A percentile compares a stretch with the other conserved stretches of the same genome.
phyloP scores from a whole-genome alignment of 2,888 invertebrate genomes.

The Netelia melanura region DNA sequence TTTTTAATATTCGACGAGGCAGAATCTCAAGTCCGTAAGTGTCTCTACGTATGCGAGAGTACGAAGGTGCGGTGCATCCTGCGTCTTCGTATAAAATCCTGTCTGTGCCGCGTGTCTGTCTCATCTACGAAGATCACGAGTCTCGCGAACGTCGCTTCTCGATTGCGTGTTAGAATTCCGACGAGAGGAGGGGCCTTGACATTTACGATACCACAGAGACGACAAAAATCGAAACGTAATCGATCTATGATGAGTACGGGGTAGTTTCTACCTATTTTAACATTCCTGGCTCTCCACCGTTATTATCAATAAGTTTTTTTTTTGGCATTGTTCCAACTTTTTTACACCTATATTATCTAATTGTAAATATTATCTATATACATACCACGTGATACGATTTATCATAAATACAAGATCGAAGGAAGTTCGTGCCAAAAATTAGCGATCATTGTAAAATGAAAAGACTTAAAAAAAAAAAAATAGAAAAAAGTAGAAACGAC shows the following conservation, averaged over 20 bases:
- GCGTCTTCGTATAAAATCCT: conserved; percentile 24
- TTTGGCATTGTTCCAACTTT: neutral
- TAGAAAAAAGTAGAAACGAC: conserved; percentile 71
- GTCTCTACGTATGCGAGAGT: conserved; percentile 3
- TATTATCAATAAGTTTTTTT: neutral
- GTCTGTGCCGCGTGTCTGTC: conserved; percentile 55
- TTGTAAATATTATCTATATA: too few relatives aligned
- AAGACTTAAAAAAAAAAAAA: conserved; percentile 61
- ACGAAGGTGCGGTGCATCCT: conserved; percentile 56
- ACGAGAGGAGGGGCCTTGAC: conserved; percentile 78
- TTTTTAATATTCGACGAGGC: conserved; percentile 56
- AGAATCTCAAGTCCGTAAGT: conserved; percentile 20
- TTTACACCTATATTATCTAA: too few relatives aligned
- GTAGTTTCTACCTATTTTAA: conserved; percentile 7
- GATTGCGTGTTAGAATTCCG: conserved; percentile 77
- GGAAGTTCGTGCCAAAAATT: conserved; percentile 27
- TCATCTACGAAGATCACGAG: conserved; percentile 27
- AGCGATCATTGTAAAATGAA: neutral
- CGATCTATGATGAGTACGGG: conserved; percentile 76
- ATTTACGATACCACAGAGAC: conserved; percentile 77
- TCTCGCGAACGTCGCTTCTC: conserved; percentile 68
- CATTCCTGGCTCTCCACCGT: neutral
- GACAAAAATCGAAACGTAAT: conserved; percentile 77
- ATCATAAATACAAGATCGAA: neutral
- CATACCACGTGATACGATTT: conserved; percentile 4